Evolutionary conservation across 2,888 invertebrate genomes (phyloP), one percentile per base, ranked within the genome.

Genomic region (Polylopha cassiicola): DNA sequence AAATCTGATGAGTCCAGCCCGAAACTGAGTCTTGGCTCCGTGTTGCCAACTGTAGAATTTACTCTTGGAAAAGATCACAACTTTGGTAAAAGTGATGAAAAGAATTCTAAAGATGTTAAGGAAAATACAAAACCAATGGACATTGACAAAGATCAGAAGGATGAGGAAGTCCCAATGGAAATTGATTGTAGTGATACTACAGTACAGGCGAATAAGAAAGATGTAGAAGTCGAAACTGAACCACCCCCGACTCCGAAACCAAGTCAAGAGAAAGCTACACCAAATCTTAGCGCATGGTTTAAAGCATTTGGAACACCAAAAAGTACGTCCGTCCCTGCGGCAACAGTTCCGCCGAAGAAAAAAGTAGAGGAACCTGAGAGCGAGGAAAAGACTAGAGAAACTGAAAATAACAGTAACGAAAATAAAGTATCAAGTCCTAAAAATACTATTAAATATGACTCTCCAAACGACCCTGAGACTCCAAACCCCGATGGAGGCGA

Each of bases 231-330:
- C 11, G 78, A 86, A 66, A 78, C 79, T 14, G 81, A 84, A 44
- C 70, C 69, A 2, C 63, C 61, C 24, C 37, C 60, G 1, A 78
- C 51, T 44, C 71, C 45, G 1, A 80, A 81, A 53, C 80, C 74
- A 11, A 88, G 87, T 46, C 87, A 89, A 56, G 88, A 89, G 46
- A 91, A 91, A 65, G 91, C 92, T 9, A 93, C 93, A 18, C 95
- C 95, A 1, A 95, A 95, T 76, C 84, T 95, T 38, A 95, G 94
- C 65, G 95, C 95, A 15, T 96, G 95, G 95, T 94, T 95, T 47
- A 95, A 95, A 74, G 95, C 95, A 0, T 95, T 96, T 65, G 95
- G 95, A 5, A 92, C 93, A 1, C 95, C 95, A 1, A 95, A 95
- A 74, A 88, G 86, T 44, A 82, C 89, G 1, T 58, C 74, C 6